phyloP scores from a whole-genome alignment of 1,140 invertebrate species.

The Aricia agestis region DNA sequence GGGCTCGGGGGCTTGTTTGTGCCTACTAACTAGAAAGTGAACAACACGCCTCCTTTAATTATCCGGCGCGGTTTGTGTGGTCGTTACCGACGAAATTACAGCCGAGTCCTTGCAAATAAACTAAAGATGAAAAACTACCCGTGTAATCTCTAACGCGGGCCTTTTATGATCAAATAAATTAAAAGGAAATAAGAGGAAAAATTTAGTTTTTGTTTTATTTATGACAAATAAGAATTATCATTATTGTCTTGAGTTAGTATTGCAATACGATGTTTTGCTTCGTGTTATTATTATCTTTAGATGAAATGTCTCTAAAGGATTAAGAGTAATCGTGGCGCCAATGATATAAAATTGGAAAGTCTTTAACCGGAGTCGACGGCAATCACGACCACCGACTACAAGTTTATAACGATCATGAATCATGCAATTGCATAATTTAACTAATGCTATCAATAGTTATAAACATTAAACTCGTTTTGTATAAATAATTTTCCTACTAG shows the following conservation, averaged over 20 bases:
- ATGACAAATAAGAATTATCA: too few relatives aligned
- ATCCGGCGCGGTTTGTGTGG: conserved; percentile 35
- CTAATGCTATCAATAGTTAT: neutral
- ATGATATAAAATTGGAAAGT: neutral
- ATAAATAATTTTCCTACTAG: conserved; percentile 1
- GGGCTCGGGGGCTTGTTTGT: conserved; percentile 14
- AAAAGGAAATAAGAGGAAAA: too few relatives aligned
- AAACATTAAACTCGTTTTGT: neutral
- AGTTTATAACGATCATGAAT: conserved; percentile 1
- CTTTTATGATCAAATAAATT: too few relatives aligned
- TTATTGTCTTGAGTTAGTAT: too few relatives aligned
- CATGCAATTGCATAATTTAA: conserved; percentile 3
- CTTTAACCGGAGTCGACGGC: neutral
- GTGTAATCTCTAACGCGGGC: too few relatives aligned
- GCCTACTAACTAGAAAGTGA: conserved; percentile 51
- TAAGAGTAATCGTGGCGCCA: too few relatives aligned
- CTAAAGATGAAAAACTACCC: neutral
- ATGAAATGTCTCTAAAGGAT: too few relatives aligned
- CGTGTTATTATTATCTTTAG: too few relatives aligned
- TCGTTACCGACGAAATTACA: conserved; percentile 43
- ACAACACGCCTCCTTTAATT: conserved; percentile 50
- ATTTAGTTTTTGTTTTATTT: too few relatives aligned
- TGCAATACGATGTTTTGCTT: too few relatives aligned
- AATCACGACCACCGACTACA: neutral
- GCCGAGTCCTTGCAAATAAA: conserved; percentile 22